phyloP scores from a whole-genome alignment of 2,888 invertebrate genomes.

The Eumerus sabulonum region DNA sequence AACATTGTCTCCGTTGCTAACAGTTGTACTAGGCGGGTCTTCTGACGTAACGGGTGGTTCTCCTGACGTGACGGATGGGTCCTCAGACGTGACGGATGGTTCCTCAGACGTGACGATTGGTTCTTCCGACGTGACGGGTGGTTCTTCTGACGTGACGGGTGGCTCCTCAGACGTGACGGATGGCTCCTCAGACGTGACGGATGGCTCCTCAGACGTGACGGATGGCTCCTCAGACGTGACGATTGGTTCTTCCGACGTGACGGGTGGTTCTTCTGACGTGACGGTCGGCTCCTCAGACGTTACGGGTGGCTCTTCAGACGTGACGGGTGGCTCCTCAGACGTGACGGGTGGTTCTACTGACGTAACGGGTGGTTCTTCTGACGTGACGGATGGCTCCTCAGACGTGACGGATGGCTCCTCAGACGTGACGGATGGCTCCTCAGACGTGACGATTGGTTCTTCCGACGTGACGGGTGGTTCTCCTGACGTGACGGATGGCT shows the following conservation, averaged over 20 bases:
- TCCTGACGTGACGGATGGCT: neutral
- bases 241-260: neutral
- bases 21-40: no score
- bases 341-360: conserved; percentile 16
- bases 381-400: neutral
- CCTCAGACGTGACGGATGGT: neutral
- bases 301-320: conserved; percentile 33
- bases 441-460: conserved; percentile 9
- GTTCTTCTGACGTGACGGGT: neutral
- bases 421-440: neutral
- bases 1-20: neutral
- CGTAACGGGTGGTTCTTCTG: neutral
- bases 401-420: conserved; percentile 33
- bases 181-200: conserved; percentile 4
- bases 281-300: neutral
- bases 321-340: conserved; percentile 1
- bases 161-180: conserved; percentile 21
- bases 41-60: no score
- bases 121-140: conserved; percentile 50
- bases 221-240: neutral
- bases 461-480: neutral
- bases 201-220: conserved; percentile 5
- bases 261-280: neutral
- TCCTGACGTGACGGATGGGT: neutral
- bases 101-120: conserved; percentile 12